Evolutionary conservation across 2,797 vertebrate genomes (phyloP).

Genomic region (Lophotriccus pileatus): DNA sequence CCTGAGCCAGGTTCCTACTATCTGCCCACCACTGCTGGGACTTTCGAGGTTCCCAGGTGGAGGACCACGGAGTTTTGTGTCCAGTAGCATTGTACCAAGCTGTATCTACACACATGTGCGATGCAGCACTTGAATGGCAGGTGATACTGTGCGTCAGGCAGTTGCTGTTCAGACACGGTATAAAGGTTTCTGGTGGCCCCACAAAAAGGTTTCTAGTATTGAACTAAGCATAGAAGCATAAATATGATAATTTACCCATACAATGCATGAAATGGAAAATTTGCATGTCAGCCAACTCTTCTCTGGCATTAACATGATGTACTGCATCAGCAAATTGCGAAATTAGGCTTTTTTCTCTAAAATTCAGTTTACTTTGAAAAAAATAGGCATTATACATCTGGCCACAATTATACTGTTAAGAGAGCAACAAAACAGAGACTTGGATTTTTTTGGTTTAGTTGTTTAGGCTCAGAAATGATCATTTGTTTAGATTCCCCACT

Average conservation of each 20-base stretch:
- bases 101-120: rapidly evolving
- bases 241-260: not conserved
- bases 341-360: not conserved
- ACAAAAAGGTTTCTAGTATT: not conserved
- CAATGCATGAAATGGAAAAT: constrained; percentile 22
- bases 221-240: not conserved
- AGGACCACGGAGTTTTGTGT: not conserved
- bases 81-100: rapidly evolving
- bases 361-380: constrained; percentile 20
- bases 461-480: not conserved
- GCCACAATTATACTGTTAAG: not conserved
- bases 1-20: not conserved
- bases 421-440: not conserved
- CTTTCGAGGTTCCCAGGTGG: not conserved
- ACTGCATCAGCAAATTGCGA: constrained; percentile 27
- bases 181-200: not conserved
- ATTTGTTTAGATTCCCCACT: not conserved
- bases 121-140: not conserved
- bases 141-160: not conserved
- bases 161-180: not conserved
- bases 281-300: not conserved
- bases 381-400: constrained; percentile 33
- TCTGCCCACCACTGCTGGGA: not conserved
- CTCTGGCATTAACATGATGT: not conserved
- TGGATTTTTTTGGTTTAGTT: not conserved